These are phyloP conservation scores for Diarsia mendica DNA, from an alignment of 2,888 invertebrate species.

Conservation along the genomic window DNA sequence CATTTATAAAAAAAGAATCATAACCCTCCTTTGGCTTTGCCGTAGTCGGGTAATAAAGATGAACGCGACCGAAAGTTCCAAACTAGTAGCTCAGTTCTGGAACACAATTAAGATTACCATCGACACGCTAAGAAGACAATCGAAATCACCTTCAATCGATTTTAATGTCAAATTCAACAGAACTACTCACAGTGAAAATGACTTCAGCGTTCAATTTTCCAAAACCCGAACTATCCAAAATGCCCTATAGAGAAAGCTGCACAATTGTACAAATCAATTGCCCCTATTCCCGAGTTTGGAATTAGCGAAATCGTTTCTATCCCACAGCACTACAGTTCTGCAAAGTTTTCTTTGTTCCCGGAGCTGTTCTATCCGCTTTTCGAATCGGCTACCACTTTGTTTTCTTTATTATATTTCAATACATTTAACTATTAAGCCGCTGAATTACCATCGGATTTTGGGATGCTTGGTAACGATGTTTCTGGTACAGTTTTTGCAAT, in stretches of 20 bases:
- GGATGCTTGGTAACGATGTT: background rate
- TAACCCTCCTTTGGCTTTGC: too few relatives aligned
- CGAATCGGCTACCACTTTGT: slow-evolving; percentile 44
- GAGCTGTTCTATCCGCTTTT: slow-evolving; percentile 56
- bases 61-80: too few relatives aligned
- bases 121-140: too few relatives aligned
- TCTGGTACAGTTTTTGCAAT: background rate
- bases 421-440: slow-evolving; percentile 49
- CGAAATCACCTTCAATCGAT: too few relatives aligned
- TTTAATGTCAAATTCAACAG: background rate
- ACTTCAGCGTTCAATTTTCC: background rate
- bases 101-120: too few relatives aligned
- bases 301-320: slow-evolving; percentile 60
- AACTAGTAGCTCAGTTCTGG: too few relatives aligned
- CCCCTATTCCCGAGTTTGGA: slow-evolving; percentile 51
- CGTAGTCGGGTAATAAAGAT: too few relatives aligned
- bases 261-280: slow-evolving; percentile 60
- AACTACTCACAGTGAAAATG: slow-evolving; percentile 1
- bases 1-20: background rate
- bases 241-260: slow-evolving; percentile 25
- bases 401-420: slow-evolving; percentile 59
- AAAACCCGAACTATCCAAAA: slow-evolving; percentile 12
- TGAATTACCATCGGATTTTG: slow-evolving; percentile 18
- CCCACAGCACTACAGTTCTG: slow-evolving; percentile 33
- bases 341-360: slow-evolving; percentile 62